Conservation (phyloP, 2,888 invertebrate species). For the Lepidochrysops patricia region DNA sequence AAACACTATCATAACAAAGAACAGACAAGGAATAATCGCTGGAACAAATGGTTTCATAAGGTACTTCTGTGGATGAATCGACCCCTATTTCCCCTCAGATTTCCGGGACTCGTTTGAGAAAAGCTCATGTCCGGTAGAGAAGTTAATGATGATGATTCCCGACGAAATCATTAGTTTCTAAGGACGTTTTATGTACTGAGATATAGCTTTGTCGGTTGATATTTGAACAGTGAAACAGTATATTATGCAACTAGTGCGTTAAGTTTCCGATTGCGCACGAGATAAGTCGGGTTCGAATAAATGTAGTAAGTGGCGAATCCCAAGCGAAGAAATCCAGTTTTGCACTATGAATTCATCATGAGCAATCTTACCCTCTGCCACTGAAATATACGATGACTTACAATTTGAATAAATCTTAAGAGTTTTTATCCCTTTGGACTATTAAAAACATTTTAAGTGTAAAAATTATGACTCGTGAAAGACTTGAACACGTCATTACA, state of each 20-base stretch:
- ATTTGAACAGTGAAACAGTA: too few relatives aligned
- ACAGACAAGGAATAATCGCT: conserved; percentile 4
- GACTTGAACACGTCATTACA: not conserved
- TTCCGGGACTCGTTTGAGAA: not conserved
- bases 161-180: conserved; percentile 2
- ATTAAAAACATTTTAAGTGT: not conserved
- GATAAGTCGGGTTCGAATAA: too few relatives aligned
- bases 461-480: not conserved
- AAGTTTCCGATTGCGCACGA: too few relatives aligned
- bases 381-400: too few relatives aligned
- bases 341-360: too few relatives aligned
- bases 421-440: not conserved
- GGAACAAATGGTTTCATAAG: conserved; percentile 11
- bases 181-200: not conserved
- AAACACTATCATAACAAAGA: not conserved
- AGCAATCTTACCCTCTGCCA: too few relatives aligned
- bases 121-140: not conserved
- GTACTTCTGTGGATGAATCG: conserved; percentile 3
- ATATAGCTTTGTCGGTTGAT: not conserved
- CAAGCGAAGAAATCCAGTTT: too few relatives aligned
- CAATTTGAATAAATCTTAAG: not conserved
- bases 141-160: conserved; percentile 1
- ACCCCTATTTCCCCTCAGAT: not conserved
- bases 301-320: too few relatives aligned
- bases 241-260: too few relatives aligned